A percentile compares a stretch with the other conserved stretches of the same genome.
Evolutionary conservation across 2,797 vertebrate genomes (phyloP).

Genomic region (Sebastolobus altivelis): DNA sequence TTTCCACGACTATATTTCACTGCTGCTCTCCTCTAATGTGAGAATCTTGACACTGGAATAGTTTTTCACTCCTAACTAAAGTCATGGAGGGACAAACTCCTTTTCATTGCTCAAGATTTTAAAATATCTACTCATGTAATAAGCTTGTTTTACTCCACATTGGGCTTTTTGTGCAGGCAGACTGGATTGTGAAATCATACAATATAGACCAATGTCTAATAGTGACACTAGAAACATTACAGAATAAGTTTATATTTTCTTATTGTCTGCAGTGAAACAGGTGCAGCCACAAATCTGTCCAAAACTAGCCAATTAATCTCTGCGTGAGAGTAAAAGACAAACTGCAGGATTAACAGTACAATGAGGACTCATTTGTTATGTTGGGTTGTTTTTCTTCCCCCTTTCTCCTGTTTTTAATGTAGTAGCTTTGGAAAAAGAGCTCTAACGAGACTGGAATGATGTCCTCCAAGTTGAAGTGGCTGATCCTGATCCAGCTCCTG

Average conservation of each 20-base stretch:
- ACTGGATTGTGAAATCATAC: neutral
- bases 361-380: neutral
- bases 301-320: neutral
- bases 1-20: neutral
- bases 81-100: neutral
- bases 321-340: neutral
- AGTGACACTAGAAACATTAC: neutral
- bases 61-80: neutral
- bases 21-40: neutral
- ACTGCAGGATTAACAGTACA: neutral
- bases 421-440: constrained; percentile 35
- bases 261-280: neutral
- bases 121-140: neutral
- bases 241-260: neutral
- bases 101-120: neutral
- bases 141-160: neutral
- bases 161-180: neutral
- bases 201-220: neutral
- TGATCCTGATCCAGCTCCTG: constrained; percentile 81
- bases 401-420: constrained; percentile 19
- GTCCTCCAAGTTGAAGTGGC: constrained; percentile 75
- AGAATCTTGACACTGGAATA: neutral
- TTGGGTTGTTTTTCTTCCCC: constrained; percentile 29
- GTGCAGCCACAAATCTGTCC: neutral
- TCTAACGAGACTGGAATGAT: constrained; percentile 53